Percentiles rank a stretch among this genome's conserved stretches.
Conservation (phyloP, 1,140 invertebrate species). For the Camponotus floridanus region DNA sequence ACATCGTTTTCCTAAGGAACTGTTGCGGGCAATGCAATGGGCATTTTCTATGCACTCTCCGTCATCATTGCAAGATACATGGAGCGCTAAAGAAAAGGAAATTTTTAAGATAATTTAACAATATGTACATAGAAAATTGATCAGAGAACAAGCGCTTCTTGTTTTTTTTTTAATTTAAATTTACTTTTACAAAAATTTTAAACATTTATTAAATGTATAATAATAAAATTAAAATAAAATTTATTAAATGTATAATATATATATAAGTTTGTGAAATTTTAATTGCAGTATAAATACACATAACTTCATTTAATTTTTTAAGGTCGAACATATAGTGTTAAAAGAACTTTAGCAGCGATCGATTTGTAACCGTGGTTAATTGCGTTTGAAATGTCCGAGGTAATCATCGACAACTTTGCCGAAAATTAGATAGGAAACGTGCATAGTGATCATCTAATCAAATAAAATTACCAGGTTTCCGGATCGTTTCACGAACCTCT, state of each 20-base stretch:
- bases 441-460: slow-evolving; percentile 49
- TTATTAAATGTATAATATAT: too few relatives aligned
- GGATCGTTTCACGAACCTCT: slow-evolving; percentile 46
- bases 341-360: slow-evolving; percentile 36
- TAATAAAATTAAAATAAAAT: not conserved
- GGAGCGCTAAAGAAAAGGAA: slow-evolving; percentile 79
- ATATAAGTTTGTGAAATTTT: not conserved
- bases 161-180: not conserved
- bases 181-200: not conserved
- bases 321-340: not conserved
- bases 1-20: slow-evolving; percentile 81
- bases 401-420: slow-evolving; percentile 27
- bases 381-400: slow-evolving; percentile 24
- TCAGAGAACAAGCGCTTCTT: not conserved
- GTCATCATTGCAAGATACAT: slow-evolving; percentile 80
- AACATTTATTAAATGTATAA: not conserved
- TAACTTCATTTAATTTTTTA: not conserved
- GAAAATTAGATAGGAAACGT: slow-evolving; percentile 25
- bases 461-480: slow-evolving; percentile 31
- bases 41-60: slow-evolving; percentile 83
- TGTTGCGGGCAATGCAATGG: slow-evolving; percentile 79
- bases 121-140: not conserved
- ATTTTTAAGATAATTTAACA: not conserved
- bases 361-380: slow-evolving; percentile 41
- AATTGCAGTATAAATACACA: not conserved